Conservation (phyloP, 1,140 invertebrate genomes). For the Copidosoma floridanum region DNA sequence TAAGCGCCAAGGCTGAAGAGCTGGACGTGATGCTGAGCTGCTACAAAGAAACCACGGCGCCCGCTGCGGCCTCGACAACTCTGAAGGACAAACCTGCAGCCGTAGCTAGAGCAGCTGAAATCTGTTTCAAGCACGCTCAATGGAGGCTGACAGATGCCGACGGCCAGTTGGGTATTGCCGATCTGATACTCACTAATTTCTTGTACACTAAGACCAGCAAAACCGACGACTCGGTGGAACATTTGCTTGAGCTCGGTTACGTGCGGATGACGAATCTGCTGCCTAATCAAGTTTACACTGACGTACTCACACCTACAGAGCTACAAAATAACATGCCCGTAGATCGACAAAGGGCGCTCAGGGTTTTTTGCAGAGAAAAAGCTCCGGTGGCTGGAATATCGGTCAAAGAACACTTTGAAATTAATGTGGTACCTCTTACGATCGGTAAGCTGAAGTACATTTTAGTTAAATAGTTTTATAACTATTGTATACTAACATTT, state of each 20-base stretch:
- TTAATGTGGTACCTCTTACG: slow-evolving; percentile 90
- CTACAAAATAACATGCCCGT: slow-evolving; percentile 87
- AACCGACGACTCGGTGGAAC: slow-evolving; percentile 95
- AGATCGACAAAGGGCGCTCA: slow-evolving; percentile 74
- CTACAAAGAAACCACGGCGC: slow-evolving; percentile 75
- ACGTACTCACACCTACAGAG: slow-evolving; percentile 86
- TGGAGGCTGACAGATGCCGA: slow-evolving; percentile 97
- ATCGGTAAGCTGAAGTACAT: slow-evolving; percentile 76
- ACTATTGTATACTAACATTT: too few species aligned
- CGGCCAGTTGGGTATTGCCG: slow-evolving; percentile 94
- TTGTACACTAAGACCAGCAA: slow-evolving; percentile 96
- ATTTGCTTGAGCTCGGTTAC: slow-evolving; percentile 95
- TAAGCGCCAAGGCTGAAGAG: slow-evolving; percentile 86
- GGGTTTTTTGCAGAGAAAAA: slow-evolving; percentile 87
- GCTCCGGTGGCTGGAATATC: slow-evolving; percentile 95
- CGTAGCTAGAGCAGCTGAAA: slow-evolving; percentile 88
- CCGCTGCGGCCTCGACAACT: slow-evolving; percentile 49
- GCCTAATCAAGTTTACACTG: slow-evolving; percentile 91
- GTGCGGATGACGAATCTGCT: slow-evolving; percentile 92
- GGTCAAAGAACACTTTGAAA: slow-evolving; percentile 98
- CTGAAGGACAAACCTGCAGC: slow-evolving; percentile 67
- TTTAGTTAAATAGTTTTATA: slow-evolving; percentile 2
- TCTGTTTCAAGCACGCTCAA: slow-evolving; percentile 98
- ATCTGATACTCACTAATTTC: slow-evolving; percentile 94
- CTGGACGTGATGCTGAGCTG: slow-evolving; percentile 85